A percentile compares a stretch with the other conserved stretches of the same genome.
These are phyloP conservation scores for Parnassius glacialis DNA, from an alignment of 2,888 invertebrate genomes.

Conservation along the genomic window DNA sequence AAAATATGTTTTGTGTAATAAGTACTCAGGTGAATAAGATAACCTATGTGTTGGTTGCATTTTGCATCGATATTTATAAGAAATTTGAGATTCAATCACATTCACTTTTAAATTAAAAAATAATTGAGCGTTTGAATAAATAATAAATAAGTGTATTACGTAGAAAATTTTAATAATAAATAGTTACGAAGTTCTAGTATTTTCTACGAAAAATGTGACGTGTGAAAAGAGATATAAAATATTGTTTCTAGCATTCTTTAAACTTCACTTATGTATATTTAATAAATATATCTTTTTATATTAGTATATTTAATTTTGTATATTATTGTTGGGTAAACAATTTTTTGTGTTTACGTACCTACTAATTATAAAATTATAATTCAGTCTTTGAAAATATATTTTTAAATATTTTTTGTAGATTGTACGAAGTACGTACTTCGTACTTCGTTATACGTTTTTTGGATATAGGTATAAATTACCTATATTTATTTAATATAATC, in stretches of 20 bases:
- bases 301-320: no score
- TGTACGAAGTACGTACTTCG: neutral
- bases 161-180: conserved; percentile 9
- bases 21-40: neutral
- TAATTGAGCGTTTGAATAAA: neutral
- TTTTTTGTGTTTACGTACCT: no score
- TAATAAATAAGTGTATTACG: conserved; percentile 9
- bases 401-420: no score
- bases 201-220: no score
- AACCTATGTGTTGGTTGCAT: neutral
- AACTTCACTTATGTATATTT: no score
- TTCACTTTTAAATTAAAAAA: conserved; percentile 16
- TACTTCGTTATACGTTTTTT: conserved; percentile 15
- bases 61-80: conserved; percentile 17
- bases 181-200: neutral
- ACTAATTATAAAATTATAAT: no score
- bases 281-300: no score
- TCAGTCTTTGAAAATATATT: no score
- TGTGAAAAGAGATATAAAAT: no score
- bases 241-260: no score
- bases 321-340: no score
- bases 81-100: conserved; percentile 9
- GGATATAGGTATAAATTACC: conserved; percentile 10
- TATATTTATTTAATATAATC: conserved; percentile 15
- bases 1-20: no score